phyloP scores from a whole-genome alignment of 1,140 invertebrate species.

The Drosophila fuyamai region DNA sequence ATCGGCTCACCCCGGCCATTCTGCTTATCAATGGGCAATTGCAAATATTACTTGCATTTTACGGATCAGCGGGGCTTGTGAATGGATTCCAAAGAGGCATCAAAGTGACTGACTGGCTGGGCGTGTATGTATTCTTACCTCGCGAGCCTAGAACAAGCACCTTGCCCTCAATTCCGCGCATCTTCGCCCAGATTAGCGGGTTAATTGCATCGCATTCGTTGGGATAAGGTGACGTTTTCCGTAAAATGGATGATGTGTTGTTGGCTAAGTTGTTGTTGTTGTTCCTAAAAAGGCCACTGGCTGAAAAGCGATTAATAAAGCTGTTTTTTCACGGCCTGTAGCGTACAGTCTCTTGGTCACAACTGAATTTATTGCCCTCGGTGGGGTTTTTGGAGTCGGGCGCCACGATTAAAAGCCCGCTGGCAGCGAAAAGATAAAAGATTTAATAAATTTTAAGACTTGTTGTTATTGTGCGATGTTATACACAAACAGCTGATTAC shows the following conservation, averaged over 20 bases:
- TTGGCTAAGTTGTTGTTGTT: slow-evolving; percentile 19
- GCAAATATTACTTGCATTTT: slow-evolving; percentile 31
- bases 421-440: slow-evolving; percentile 52
- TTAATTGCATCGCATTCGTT: slow-evolving; percentile 55
- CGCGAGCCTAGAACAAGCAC: slow-evolving; percentile 92
- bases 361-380: slow-evolving; percentile 31
- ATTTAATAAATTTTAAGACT: slow-evolving; percentile 51
- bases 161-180: slow-evolving; percentile 92
- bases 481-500: slow-evolving; percentile 47
- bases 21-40: slow-evolving; percentile 33
- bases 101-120: slow-evolving; percentile 18
- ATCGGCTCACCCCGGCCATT: slow-evolving; percentile 15
- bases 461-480: slow-evolving; percentile 51
- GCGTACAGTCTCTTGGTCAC: not conserved
- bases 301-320: not conserved
- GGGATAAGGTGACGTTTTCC: slow-evolving; percentile 2
- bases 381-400: slow-evolving; percentile 13
- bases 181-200: slow-evolving; percentile 69
- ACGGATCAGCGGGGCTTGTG: slow-evolving; percentile 20
- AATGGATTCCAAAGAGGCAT: slow-evolving; percentile 46
- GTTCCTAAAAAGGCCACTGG: slow-evolving; percentile 15
- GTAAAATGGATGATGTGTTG: slow-evolving; percentile 15
- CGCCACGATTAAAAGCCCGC: slow-evolving; percentile 9
- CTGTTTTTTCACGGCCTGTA: not conserved
- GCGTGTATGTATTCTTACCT: slow-evolving; percentile 86